phyloP scores from a whole-genome alignment of 2,888 invertebrate species.

The Trachelus iudaicus region DNA sequence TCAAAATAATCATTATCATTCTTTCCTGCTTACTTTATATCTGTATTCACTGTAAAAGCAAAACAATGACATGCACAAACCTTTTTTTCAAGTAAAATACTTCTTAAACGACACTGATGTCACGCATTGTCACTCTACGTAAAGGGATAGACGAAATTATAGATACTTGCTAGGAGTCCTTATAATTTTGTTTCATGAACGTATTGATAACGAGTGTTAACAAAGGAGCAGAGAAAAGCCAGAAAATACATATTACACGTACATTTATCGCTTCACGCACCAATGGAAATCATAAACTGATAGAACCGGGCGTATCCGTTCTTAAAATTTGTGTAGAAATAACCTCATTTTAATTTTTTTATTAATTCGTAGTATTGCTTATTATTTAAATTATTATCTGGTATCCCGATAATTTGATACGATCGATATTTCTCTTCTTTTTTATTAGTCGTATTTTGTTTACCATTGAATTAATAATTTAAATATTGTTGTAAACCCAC shows the following conservation, averaged over 20 bases:
- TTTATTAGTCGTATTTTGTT: not conserved
- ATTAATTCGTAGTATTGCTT: not conserved
- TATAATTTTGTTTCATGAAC: not conserved
- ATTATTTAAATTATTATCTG: not conserved
- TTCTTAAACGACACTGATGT: not conserved
- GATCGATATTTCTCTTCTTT: not conserved
- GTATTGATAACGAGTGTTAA: not conserved
- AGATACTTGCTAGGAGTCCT: not conserved
- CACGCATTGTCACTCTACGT: not conserved
- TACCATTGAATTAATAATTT: not conserved
- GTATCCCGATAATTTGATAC: not conserved
- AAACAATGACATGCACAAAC: not conserved
- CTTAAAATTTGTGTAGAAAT: not conserved
- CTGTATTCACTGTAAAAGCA: not conserved
- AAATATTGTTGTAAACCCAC: not conserved
- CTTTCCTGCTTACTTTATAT: not conserved
- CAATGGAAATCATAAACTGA: not conserved
- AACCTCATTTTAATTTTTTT: not conserved
- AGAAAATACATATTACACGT: not conserved
- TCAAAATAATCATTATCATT: not conserved
- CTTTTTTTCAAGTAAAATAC: not conserved
- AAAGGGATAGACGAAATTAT: not conserved
- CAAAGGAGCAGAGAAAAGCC: not conserved
- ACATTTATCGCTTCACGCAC: not conserved
- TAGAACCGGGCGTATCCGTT: not conserved